Evolutionary conservation across 2,113 vertebrate species (phyloP).

Genomic region (Muntiacus reevesi): DNA sequence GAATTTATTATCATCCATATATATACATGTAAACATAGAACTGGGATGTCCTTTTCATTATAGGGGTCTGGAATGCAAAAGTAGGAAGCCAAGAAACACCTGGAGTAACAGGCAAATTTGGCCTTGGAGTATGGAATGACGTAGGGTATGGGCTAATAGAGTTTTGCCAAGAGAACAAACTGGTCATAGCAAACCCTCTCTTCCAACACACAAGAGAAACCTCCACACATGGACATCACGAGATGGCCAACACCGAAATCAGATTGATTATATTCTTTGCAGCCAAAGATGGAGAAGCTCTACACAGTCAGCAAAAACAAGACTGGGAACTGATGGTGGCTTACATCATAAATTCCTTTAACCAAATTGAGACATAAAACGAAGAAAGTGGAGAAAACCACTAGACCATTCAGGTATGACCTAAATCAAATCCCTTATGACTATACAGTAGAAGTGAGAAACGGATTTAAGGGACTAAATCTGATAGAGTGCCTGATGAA

Average conservation of each 20-base stretch:
- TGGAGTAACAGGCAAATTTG: background rate
- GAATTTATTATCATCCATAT: background rate
- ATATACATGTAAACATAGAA: background rate
- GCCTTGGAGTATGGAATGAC: background rate
- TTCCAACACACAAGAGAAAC: background rate
- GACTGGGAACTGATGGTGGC: background rate
- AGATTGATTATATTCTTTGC: background rate
- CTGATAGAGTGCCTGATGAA: background rate
- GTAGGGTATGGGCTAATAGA: background rate
- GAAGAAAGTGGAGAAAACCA: background rate
- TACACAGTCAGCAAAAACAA: background rate
- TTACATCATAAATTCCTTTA: background rate
- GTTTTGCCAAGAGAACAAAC: background rate
- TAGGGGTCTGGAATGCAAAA: background rate
- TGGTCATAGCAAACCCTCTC: rapidly evolving
- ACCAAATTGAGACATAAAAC: background rate
- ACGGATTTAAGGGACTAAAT: background rate
- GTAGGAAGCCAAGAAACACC: background rate
- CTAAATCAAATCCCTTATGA: background rate
- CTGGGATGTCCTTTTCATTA: background rate
- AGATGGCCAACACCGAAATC: background rate
- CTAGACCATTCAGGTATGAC: background rate
- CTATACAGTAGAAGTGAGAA: background rate
- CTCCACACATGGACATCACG: background rate
- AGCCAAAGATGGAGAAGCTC: background rate